These are phyloP conservation scores for Rhineura floridana DNA, from an alignment of 2,113 vertebrate species.

Conservation along the genomic window DNA sequence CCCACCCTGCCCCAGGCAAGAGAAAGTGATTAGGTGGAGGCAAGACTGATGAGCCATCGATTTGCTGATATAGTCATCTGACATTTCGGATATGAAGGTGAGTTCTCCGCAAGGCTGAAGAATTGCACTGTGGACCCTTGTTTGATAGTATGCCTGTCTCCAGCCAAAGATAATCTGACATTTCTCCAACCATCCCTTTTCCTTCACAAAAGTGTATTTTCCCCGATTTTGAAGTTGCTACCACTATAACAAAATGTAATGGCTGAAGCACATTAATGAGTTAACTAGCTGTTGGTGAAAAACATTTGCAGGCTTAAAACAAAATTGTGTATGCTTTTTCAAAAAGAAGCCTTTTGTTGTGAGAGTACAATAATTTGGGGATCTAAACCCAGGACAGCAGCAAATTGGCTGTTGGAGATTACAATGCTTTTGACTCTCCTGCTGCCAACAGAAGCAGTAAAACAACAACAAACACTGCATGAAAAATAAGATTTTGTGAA, in stretches of 20 bases:
- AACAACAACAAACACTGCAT: constrained; percentile 10
- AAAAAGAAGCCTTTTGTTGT: not conserved
- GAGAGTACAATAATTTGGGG: not conserved
- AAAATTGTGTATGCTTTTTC: not conserved
- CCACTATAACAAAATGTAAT: not conserved
- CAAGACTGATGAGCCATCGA: not conserved
- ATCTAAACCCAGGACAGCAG: not conserved
- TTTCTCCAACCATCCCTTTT: not conserved
- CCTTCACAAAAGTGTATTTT: not conserved
- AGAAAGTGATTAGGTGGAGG: not conserved
- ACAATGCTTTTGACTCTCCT: not conserved
- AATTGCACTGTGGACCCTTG: too few relatives aligned
- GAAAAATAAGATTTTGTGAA: constrained; percentile 32
- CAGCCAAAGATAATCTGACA: not conserved
- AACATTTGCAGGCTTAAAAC: not conserved
- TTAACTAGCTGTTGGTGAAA: constrained; percentile 12
- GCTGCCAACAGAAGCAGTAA: not conserved
- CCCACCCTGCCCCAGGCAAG: too few relatives aligned
- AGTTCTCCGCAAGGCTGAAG: not conserved
- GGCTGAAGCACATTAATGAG: not conserved
- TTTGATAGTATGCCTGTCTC: not conserved
- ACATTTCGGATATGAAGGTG: not conserved
- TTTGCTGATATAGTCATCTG: not conserved
- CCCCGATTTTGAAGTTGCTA: not conserved
- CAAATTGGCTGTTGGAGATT: not conserved